Conservation (phyloP, 1,140 invertebrate genomes). For the Atta cephalotes region DNA sequence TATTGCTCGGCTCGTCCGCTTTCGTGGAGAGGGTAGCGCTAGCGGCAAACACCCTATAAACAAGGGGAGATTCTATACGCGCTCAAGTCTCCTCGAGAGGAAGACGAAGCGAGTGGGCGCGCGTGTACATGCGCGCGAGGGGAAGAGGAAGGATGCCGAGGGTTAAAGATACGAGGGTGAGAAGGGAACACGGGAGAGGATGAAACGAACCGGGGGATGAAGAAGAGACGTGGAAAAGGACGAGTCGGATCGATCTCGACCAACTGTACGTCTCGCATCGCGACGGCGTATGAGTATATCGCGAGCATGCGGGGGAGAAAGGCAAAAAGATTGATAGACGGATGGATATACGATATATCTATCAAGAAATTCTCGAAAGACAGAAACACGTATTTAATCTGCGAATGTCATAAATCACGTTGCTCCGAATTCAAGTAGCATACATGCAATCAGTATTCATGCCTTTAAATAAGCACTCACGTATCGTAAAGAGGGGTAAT, state of each 20-base stretch:
- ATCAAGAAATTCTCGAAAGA: slow-evolving; percentile 41
- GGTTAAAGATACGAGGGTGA: slow-evolving; percentile 54
- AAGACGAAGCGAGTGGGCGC: slow-evolving; percentile 46
- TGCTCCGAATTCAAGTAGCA: slow-evolving; percentile 20
- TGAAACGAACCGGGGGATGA: slow-evolving; percentile 26
- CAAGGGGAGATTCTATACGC: slow-evolving; percentile 80
- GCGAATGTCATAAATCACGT: slow-evolving; percentile 32
- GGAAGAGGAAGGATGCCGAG: not conserved
- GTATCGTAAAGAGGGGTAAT: not conserved
- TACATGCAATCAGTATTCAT: not conserved
- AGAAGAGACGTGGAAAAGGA: slow-evolving; percentile 62
- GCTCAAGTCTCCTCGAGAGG: slow-evolving; percentile 54
- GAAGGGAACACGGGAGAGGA: slow-evolving; percentile 4
- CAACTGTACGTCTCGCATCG: slow-evolving; percentile 55
- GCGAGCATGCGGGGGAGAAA: slow-evolving; percentile 9
- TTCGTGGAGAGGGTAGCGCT: slow-evolving; percentile 70
- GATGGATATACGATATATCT: slow-evolving; percentile 54
- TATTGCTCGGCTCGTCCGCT: slow-evolving; percentile 72
- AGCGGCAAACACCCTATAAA: slow-evolving; percentile 79
- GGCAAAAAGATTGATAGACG: slow-evolving; percentile 59
- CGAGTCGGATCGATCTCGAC: slow-evolving; percentile 67
- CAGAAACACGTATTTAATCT: slow-evolving; percentile 55
- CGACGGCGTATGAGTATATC: slow-evolving; percentile 56
- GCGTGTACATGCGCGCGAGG: slow-evolving; percentile 29
- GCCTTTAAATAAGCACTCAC: slow-evolving; percentile 9